Percentiles rank a stretch among this genome's conserved stretches.
Conservation (phyloP, 2,888 invertebrate genomes). For the Bellardia bayeri region DNA sequence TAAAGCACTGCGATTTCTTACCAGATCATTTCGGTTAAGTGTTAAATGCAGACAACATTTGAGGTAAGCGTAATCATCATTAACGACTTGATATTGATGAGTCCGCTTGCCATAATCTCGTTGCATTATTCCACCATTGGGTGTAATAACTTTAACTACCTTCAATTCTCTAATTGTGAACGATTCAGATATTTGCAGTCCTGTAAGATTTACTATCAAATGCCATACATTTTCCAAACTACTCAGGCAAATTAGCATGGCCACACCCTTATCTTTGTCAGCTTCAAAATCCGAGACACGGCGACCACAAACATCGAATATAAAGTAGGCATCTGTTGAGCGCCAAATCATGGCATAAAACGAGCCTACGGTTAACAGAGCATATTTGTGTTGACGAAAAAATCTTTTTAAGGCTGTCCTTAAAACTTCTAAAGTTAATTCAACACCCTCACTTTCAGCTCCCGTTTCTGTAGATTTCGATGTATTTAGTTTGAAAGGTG, state of each 20-base stretch:
- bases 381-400: conserved; percentile 77
- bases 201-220: conserved; percentile 78
- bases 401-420: conserved; percentile 74
- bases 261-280: conserved; percentile 76
- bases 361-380: conserved; percentile 76
- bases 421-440: conserved; percentile 62
- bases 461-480: conserved; percentile 4
- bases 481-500: conserved; percentile 69
- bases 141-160: conserved; percentile 78
- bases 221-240: conserved; percentile 79
- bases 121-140: conserved; percentile 77
- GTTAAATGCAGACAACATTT: conserved; percentile 79
- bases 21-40: conserved; percentile 77
- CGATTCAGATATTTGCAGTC: conserved; percentile 73
- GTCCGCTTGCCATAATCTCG: conserved; percentile 78
- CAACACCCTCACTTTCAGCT: conserved; percentile 67
- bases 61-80: conserved; percentile 80
- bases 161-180: conserved; percentile 79
- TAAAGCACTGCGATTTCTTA: conserved; percentile 80
- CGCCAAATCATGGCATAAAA: conserved; percentile 82
- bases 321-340: conserved; percentile 78
- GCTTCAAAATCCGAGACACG: conserved; percentile 74
- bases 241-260: conserved; percentile 79
- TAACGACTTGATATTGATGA: conserved; percentile 79
- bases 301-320: conserved; percentile 81